These are phyloP conservation scores for Varanus komodoensis DNA, from an alignment of 2,113 vertebrate species.

Conservation along the genomic window DNA sequence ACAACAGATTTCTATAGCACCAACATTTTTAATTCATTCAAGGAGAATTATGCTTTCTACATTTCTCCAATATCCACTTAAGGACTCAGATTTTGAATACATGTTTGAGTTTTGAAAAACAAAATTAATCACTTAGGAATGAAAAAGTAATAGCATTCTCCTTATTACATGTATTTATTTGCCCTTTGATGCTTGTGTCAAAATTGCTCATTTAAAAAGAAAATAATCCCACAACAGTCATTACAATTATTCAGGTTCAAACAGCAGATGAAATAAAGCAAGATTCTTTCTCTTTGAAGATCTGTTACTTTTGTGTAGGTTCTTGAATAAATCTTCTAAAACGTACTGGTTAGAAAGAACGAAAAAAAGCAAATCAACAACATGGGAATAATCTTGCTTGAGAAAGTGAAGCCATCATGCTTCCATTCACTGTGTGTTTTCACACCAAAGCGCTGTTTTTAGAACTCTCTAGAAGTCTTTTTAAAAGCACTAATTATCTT, in stretches of 20 bases:
- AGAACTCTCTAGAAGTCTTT: slow-evolving; percentile 47
- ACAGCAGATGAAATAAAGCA: slow-evolving; percentile 63
- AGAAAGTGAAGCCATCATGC: slow-evolving; percentile 56
- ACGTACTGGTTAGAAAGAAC: slow-evolving; percentile 38
- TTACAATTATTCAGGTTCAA: slow-evolving; percentile 75
- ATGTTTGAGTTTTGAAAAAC: slow-evolving; percentile 64
- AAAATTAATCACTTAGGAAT: slow-evolving; percentile 71
- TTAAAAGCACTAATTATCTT: slow-evolving; percentile 63
- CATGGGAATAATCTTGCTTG: slow-evolving; percentile 52
- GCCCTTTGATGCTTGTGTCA: slow-evolving; percentile 65
- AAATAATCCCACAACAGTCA: slow-evolving; percentile 75
- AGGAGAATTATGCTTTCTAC: slow-evolving; percentile 62
- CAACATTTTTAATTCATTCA: slow-evolving; percentile 58
- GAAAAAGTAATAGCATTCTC: slow-evolving; percentile 43
- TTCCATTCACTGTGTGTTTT: neutral
- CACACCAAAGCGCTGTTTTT: neutral
- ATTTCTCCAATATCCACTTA: slow-evolving; percentile 60
- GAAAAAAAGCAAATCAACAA: slow-evolving; percentile 57
- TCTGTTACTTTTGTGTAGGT: slow-evolving; percentile 57
- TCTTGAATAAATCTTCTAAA: slow-evolving; percentile 70
- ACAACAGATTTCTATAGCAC: slow-evolving; percentile 57
- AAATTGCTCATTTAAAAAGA: slow-evolving; percentile 69
- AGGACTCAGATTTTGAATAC: slow-evolving; percentile 68
- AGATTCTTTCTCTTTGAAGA: slow-evolving; percentile 69
- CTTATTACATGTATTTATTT: slow-evolving; percentile 73